These are phyloP conservation scores for Parthenolecanium corni DNA, from an alignment of 2,888 invertebrate species.

Conservation along the genomic window DNA sequence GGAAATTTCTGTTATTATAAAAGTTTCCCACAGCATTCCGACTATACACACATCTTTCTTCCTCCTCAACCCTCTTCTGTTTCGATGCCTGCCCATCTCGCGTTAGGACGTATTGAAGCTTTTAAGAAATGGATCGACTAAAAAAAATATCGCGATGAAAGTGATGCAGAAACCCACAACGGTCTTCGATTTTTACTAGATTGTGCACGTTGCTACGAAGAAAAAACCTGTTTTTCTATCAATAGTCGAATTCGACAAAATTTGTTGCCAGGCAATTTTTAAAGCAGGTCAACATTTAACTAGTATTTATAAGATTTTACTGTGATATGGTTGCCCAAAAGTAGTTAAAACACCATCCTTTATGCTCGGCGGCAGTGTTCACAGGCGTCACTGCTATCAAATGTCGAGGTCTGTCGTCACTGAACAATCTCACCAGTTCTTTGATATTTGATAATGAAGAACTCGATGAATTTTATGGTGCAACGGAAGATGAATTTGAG, in stretches of 20 bases:
- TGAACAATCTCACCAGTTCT: not conserved
- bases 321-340: not conserved
- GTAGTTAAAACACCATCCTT: not conserved
- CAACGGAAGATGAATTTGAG: not conserved
- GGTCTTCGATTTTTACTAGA: slow-evolving; percentile 1
- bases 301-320: not conserved
- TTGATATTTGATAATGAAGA: not conserved
- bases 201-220: not conserved
- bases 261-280: not conserved
- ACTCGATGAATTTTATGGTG: not conserved
- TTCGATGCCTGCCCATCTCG: too few species aligned
- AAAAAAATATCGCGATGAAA: not conserved
- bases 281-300: not conserved
- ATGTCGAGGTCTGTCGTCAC: not conserved
- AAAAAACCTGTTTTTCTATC: not conserved
- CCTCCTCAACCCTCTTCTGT: too few species aligned
- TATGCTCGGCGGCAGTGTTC: not conserved
- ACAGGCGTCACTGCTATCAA: not conserved
- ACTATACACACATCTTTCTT: too few species aligned
- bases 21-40: too few species aligned
- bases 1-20: too few species aligned
- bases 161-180: not conserved
- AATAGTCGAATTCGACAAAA: slow-evolving; percentile 10
- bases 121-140: not conserved
- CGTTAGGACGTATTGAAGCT: not conserved